Base-by-base conservation (phyloP, 2,888 invertebrate genomes). In the Malacosoma neustria region DNA sequence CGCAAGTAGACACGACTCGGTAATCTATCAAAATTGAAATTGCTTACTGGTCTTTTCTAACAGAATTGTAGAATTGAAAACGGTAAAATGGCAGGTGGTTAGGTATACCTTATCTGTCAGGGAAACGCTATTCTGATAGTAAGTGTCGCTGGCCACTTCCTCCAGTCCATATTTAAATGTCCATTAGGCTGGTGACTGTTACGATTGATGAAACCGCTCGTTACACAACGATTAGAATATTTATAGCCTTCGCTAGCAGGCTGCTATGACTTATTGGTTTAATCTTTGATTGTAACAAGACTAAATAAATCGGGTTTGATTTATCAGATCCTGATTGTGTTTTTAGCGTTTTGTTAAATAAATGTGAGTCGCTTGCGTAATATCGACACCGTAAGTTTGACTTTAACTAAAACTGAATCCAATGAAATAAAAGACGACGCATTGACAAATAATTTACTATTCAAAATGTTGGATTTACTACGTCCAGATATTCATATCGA, bases 181-280 rank as follows among this genome's bases (percentile, higher is more conserved):
- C 45, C 42, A 47, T 22, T 22, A 22, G 22, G 9, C 22, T 22
- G 22, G 22, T 22, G 22, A 22, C 43, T 39, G 49, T 46, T 45
- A 48, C 52, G 51, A 58, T 55, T 57, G 61, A 61, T 63, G 47
- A 48, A 52, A 53, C 54, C 48, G 52, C 51, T 51, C 57, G 50
- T 51, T 57, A 46, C 38, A 36, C 22, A 5, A 5, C 22, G 39
- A 48, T 55, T 52, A 54, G 37, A 49, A 48, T 51, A 56, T 56
- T 48, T 54, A 51, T 48, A 54, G 48, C 41, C 40, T 42, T 37
- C 11, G 41, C 45, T 51, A 44, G 63, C 53, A 57, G 49, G 55
- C 9, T 22, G 22, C 6, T 64, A 62, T 65, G 57, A 63, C 57
- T 64, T 64, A 62, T 9, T 22, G 5, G 22, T 22, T 22, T 22